phyloP scores from a whole-genome alignment of 2,113 vertebrate genomes.

The Oreotrochilus melanogaster region DNA sequence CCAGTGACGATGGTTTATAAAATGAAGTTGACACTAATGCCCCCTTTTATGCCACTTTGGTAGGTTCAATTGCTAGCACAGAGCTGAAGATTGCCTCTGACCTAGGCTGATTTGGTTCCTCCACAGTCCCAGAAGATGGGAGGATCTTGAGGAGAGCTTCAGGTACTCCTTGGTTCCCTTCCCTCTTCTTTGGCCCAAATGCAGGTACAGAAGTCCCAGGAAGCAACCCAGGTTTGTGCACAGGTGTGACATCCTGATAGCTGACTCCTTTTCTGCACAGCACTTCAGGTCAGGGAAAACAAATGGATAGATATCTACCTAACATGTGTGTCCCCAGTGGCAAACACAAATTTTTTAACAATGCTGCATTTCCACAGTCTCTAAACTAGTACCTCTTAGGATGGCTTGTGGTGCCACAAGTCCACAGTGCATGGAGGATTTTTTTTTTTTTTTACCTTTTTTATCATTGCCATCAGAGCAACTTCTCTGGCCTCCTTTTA shows the following conservation, averaged over 20 bases:
- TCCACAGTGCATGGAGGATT: not conserved
- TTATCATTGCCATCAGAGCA: not conserved
- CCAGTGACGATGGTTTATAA: not conserved
- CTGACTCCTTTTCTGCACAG: not conserved
- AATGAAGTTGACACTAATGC: not conserved
- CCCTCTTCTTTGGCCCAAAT: not conserved
- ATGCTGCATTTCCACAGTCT: fast-evolving
- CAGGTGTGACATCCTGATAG: not conserved
- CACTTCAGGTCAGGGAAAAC: fast-evolving
- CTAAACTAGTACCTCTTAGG: not conserved
- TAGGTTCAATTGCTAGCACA: not conserved
- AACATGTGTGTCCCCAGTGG: not conserved
- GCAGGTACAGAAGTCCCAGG: not conserved
- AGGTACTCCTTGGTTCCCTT: not conserved
- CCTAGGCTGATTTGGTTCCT: not conserved
- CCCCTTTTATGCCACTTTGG: not conserved
- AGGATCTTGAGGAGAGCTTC: not conserved
- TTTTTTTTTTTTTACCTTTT: not conserved
- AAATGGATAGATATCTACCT: not conserved
- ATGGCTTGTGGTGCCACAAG: not conserved
- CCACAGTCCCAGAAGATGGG: not conserved
- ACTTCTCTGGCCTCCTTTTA: not conserved
- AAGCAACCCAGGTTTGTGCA: not conserved
- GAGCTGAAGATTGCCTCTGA: not conserved
- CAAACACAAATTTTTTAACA: not conserved